Percentiles rank a stretch among this genome's conserved stretches.
These are phyloP conservation scores for Osedax frankpressi DNA, from an alignment of 2,888 invertebrate species.

Conservation along the genomic window DNA sequence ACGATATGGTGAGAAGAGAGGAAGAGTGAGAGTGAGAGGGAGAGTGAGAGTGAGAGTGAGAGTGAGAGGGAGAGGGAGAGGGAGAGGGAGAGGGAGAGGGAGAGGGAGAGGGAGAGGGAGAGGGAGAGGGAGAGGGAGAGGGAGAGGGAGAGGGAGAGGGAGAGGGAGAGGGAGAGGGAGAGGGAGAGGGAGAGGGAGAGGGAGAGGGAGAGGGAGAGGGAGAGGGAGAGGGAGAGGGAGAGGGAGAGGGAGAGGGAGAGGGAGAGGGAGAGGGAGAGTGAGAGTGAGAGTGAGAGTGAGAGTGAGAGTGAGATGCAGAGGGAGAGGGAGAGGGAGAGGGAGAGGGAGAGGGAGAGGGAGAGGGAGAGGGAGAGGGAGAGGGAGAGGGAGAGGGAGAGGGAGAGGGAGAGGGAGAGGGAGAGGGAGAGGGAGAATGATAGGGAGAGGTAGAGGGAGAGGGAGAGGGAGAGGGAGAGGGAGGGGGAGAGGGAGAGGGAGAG, in stretches of 20 bases:
- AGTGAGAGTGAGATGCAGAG: too few relatives aligned
- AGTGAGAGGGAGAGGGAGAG: not conserved
- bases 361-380: not conserved
- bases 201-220: not conserved
- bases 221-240: not conserved
- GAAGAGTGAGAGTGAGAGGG: not conserved
- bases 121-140: not conserved
- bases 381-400: not conserved
- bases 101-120: not conserved
- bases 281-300: not conserved
- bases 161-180: not conserved
- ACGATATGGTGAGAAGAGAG: too few relatives aligned
- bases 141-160: not conserved
- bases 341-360: not conserved
- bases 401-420: not conserved
- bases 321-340: not conserved
- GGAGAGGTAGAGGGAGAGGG: not conserved
- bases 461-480: not conserved
- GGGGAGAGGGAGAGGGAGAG: not conserved
- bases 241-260: not conserved
- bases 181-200: not conserved
- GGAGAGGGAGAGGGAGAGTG: not conserved
- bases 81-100: not conserved
- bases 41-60: not conserved
- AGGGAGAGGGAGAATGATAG: not conserved